A percentile compares a stretch with the other conserved stretches of the same genome.
Conservation (phyloP, 2,113 vertebrate species). For the Megatriorchis doriae region DNA sequence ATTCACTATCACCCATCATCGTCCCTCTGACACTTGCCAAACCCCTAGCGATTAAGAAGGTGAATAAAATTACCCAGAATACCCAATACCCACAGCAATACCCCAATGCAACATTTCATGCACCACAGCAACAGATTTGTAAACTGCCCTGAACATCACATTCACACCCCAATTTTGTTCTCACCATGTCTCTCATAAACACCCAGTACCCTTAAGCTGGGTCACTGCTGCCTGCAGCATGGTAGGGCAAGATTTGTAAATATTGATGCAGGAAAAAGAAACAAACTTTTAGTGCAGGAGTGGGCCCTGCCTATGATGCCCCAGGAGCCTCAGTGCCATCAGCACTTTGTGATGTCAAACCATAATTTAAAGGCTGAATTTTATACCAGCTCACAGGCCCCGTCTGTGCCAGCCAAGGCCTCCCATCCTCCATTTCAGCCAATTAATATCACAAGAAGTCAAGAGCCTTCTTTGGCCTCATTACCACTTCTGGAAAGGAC, state of each 20-base stretch:
- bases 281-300: not conserved
- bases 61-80: not conserved
- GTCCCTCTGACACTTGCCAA: not conserved
- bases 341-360: not conserved
- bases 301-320: not conserved
- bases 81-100: rapidly evolving
- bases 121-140: not conserved
- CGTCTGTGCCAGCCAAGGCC: not conserved
- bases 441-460: not conserved
- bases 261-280: not conserved
- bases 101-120: not conserved
- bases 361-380: not conserved
- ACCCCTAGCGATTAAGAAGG: not conserved
- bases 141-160: not conserved
- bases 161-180: not conserved
- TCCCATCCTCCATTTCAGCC: not conserved
- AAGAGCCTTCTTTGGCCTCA: not conserved
- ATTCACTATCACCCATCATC: not conserved
- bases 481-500: not conserved
- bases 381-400: not conserved
- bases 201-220: not conserved
- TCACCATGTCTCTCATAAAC: not conserved
- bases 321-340: not conserved
- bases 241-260: not conserved
- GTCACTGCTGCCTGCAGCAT: not conserved